Conservation (phyloP, 2,888 invertebrate genomes). For the Oligia strigilis region DNA sequence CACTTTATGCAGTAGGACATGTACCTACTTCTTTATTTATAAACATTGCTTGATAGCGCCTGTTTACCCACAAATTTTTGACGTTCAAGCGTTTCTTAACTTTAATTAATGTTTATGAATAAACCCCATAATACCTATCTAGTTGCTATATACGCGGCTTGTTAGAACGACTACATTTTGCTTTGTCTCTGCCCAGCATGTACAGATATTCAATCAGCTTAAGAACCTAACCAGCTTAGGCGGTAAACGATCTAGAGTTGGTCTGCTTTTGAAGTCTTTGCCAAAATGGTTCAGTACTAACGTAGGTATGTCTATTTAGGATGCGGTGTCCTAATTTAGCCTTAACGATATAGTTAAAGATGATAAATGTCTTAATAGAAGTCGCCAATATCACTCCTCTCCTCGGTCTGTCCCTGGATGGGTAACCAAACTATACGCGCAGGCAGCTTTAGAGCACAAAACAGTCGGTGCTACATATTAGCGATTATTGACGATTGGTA, state of each 20-base stretch:
- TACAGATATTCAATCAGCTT: conserved; percentile 46
- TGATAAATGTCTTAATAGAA: not conserved
- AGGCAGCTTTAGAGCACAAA: not conserved
- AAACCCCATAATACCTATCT: not conserved
- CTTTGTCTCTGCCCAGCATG: conserved; percentile 14
- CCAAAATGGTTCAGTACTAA: conserved; percentile 7
- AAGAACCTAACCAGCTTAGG: conserved; percentile 21
- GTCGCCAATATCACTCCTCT: not conserved
- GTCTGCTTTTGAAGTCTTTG: conserved; percentile 6
- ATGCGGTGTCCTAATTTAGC: not conserved
- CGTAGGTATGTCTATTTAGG: not conserved
- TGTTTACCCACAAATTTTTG: not conserved
- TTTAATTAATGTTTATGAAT: not conserved
- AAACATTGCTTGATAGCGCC: not conserved
- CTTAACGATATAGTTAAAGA: not conserved
- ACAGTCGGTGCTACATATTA: not conserved
- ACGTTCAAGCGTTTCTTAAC: not conserved
- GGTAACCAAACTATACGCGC: not conserved
- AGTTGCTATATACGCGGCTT: not conserved
- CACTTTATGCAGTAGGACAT: not conserved
- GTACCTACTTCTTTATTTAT: not conserved
- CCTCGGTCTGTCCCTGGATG: not conserved
- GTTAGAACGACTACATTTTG: not conserved
- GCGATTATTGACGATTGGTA: not conserved
- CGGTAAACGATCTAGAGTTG: conserved; percentile 20